These are phyloP conservation scores for Protula sp. DNA, from an alignment of 2,888 invertebrate species.

Conservation along the genomic window DNA sequence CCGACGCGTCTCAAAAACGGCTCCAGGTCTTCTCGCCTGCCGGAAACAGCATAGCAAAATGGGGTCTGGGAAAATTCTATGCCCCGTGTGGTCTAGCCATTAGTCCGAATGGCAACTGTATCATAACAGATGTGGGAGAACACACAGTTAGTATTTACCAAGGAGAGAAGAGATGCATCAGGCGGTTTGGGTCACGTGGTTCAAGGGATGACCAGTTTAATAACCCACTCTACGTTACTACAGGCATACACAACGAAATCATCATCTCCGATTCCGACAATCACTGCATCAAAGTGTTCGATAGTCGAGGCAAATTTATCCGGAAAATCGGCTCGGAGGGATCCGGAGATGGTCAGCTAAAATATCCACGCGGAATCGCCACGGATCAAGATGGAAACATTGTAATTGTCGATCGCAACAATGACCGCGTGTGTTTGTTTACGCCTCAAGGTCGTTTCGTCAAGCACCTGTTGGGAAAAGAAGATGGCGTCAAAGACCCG, in stretches of 20 bases:
- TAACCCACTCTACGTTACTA: slow-evolving; percentile 23
- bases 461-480: slow-evolving; percentile 20
- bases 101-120: slow-evolving; percentile 24
- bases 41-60: slow-evolving; percentile 22
- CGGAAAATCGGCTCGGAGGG: slow-evolving; percentile 21
- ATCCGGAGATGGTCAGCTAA: slow-evolving; percentile 21
- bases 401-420: slow-evolving; percentile 25
- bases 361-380: slow-evolving; percentile 23
- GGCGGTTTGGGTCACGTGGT: slow-evolving; percentile 19
- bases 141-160: slow-evolving; percentile 25
- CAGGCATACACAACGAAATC: slow-evolving; percentile 24
- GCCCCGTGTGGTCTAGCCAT: slow-evolving; percentile 26
- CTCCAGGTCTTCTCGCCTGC: slow-evolving; percentile 22
- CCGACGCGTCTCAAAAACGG: slow-evolving; percentile 24
- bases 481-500: slow-evolving; percentile 22
- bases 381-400: slow-evolving; percentile 23
- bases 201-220: slow-evolving; percentile 18
- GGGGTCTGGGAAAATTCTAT: slow-evolving; percentile 27
- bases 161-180: slow-evolving; percentile 21
- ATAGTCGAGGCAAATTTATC: slow-evolving; percentile 15
- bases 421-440: slow-evolving; percentile 23
- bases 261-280: slow-evolving; percentile 28
- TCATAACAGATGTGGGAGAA: slow-evolving; percentile 26
- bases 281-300: slow-evolving; percentile 23
- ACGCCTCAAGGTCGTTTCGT: slow-evolving; percentile 20